Conservation (phyloP, 2,888 invertebrate genomes). For the Cantharis rufa region DNA sequence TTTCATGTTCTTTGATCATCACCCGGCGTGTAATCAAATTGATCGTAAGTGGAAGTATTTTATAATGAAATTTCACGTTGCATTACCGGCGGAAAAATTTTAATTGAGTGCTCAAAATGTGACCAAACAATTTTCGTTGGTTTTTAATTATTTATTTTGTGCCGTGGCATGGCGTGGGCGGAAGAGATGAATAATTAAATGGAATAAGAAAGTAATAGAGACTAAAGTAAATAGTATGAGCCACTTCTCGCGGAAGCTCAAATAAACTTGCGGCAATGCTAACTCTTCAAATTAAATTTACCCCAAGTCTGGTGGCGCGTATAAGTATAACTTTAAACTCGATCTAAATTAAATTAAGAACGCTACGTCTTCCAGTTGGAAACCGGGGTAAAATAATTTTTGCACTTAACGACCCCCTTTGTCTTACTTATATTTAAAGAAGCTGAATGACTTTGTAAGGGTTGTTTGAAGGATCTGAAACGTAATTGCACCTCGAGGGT, state of each 20-base stretch:
- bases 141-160: not conserved
- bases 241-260: slow-evolving; percentile 13
- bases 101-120: not conserved
- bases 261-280: slow-evolving; percentile 28
- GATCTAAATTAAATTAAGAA: slow-evolving; percentile 33
- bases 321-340: slow-evolving; percentile 29
- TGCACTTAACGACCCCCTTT: slow-evolving; percentile 51
- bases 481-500: slow-evolving; percentile 53
- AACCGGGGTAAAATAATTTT: slow-evolving; percentile 47
- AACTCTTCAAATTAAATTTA: slow-evolving; percentile 32
- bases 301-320: slow-evolving; percentile 25
- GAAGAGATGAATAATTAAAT: slow-evolving; percentile 1
- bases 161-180: not conserved
- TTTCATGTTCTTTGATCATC: slow-evolving; percentile 11
- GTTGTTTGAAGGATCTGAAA: slow-evolving; percentile 47
- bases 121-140: not conserved
- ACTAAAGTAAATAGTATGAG: slow-evolving; percentile 13
- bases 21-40: not conserved
- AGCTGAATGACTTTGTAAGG: slow-evolving; percentile 49
- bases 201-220: slow-evolving; percentile 9
- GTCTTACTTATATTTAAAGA: slow-evolving; percentile 45
- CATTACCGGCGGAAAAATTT: not conserved
- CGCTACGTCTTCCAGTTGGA: slow-evolving; percentile 34
- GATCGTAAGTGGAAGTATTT: slow-evolving; percentile 7
- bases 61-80: not conserved